Conservation (phyloP, 2,888 invertebrate species). For the Ornithoptera alexandrae region DNA sequence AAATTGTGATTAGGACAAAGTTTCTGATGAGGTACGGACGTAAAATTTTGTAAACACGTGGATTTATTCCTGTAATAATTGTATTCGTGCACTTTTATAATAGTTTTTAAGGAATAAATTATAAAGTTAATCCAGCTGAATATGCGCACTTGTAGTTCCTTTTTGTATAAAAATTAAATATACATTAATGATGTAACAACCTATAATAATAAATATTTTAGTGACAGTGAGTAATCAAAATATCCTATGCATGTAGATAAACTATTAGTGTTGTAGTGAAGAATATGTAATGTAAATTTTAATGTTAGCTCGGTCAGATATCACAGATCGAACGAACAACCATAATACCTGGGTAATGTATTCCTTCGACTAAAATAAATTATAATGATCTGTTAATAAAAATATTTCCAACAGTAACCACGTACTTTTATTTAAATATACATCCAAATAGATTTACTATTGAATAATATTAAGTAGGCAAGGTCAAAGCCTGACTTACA, state of each 20-base stretch:
- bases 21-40: not conserved
- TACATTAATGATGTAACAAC: constrained; percentile 47
- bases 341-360: constrained; percentile 37
- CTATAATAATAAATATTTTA: constrained; percentile 39
- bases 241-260: constrained; percentile 35
- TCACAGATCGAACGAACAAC: constrained; percentile 31
- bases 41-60: constrained; percentile 17
- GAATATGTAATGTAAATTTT: constrained; percentile 23
- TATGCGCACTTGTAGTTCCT: constrained; percentile 74
- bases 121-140: constrained; percentile 57
- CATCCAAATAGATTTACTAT: not conserved
- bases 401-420: constrained; percentile 61
- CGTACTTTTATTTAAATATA: constrained; percentile 39
- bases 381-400: constrained; percentile 74
- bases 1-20: constrained; percentile 22
- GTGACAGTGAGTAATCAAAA: constrained; percentile 34
- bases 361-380: constrained; percentile 53
- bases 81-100: constrained; percentile 34
- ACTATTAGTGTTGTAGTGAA: constrained; percentile 21
- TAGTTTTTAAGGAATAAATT: constrained; percentile 54
- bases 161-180: constrained; percentile 62
- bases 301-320: constrained; percentile 8
- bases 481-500: not conserved
- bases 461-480: not conserved
- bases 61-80: constrained; percentile 10